Percentiles rank a stretch among this genome's conserved stretches.
Evolutionary conservation across 1,140 invertebrate species (phyloP).

Genomic region (Delia radicum): DNA sequence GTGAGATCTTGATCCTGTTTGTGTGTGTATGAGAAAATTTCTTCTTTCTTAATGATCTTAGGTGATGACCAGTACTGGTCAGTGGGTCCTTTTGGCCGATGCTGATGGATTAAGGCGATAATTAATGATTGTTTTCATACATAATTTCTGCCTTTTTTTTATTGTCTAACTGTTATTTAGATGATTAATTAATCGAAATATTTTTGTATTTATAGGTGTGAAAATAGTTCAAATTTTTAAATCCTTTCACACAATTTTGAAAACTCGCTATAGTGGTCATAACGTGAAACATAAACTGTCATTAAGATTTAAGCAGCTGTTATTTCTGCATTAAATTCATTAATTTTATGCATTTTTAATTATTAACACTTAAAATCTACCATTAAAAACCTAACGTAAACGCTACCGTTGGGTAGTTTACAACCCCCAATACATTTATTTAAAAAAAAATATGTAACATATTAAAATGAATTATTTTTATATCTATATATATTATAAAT

Average conservation of each 20-base stretch:
- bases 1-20: background rate
- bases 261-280: background rate
- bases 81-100: constrained; percentile 38
- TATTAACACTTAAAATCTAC: too few species aligned
- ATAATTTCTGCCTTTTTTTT: background rate
- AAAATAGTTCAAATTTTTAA: constrained; percentile 9
- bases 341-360: too few species aligned
- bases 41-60: constrained; percentile 28
- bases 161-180: constrained; percentile 28
- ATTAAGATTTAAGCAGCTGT: too few species aligned
- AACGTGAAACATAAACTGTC: too few species aligned
- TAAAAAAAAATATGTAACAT: too few species aligned
- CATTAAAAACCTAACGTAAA: too few species aligned
- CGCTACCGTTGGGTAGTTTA: too few species aligned
- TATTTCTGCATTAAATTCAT: too few species aligned
- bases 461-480: too few species aligned
- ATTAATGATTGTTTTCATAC: constrained; percentile 43
- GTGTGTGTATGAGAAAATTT: constrained; percentile 37
- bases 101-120: constrained; percentile 48
- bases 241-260: constrained; percentile 6
- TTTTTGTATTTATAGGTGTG: constrained; percentile 28
- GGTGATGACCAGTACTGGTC: background rate
- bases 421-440: too few species aligned
- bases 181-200: constrained; percentile 39
- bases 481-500: too few species aligned